phyloP scores from a whole-genome alignment of 1,140 invertebrate species.

The Teleopsis dalmanni region DNA sequence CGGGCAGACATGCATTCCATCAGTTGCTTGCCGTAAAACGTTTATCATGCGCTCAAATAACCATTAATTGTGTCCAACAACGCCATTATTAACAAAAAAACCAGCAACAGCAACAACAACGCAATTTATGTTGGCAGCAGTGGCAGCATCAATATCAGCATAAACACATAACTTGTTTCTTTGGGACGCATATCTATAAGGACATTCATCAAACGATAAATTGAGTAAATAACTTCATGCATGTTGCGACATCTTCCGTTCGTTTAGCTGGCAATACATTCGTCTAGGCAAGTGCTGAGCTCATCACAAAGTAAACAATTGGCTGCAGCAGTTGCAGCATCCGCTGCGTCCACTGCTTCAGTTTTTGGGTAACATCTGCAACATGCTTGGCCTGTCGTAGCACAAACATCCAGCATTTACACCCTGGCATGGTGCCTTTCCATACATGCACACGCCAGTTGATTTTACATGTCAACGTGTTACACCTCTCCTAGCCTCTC shows the following conservation, averaged over 20 bases:
- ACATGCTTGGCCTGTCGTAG: conserved; percentile 1
- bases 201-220: conserved; percentile 45
- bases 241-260: conserved; percentile 31
- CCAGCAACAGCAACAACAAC: not conserved
- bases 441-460: conserved; percentile 3
- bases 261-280: not conserved
- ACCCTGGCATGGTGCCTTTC: not conserved
- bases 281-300: conserved; percentile 2
- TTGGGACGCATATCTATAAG: conserved; percentile 17
- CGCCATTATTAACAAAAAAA: conserved; percentile 10
- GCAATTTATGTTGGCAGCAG: not conserved
- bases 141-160: not conserved
- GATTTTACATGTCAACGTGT: conserved; percentile 7
- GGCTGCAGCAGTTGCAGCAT: conserved; percentile 6
- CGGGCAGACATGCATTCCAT: conserved; percentile 2
- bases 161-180: not conserved
- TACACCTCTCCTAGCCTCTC: not conserved
- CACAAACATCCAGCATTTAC: conserved; percentile 5
- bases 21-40: conserved; percentile 17
- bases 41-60: conserved; percentile 45
- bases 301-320: conserved; percentile 8
- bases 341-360: not conserved
- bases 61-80: conserved; percentile 40
- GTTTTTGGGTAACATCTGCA: conserved; percentile 1
- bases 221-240: conserved; percentile 45